phyloP scores from a whole-genome alignment of 2,113 vertebrate species.

The Hypanus sabinus region DNA sequence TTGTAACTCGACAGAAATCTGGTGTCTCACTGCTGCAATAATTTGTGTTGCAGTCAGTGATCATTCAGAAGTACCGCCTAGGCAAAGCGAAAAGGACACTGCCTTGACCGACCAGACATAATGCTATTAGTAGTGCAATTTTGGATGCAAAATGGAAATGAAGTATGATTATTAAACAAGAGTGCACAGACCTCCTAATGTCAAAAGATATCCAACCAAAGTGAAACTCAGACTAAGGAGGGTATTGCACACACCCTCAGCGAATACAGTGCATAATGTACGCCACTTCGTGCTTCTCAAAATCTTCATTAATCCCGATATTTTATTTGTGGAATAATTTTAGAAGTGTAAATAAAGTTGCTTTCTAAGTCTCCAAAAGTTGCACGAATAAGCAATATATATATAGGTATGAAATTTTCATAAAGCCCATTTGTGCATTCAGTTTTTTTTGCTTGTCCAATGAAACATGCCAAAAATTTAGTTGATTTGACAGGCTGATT shows the following conservation, averaged over 20 bases:
- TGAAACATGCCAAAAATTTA: neutral
- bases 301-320: neutral
- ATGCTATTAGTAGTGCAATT: neutral
- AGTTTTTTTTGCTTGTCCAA: neutral
- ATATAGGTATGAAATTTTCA: neutral
- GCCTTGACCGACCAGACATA: neutral
- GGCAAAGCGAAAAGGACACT: conserved; percentile 4
- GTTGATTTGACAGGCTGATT: neutral
- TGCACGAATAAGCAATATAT: neutral
- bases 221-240: neutral
- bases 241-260: neutral
- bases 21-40: neutral
- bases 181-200: neutral
- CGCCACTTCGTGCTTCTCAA: neutral
- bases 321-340: neutral
- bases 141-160: neutral
- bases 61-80: neutral
- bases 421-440: neutral
- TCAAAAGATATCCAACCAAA: neutral
- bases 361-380: neutral
- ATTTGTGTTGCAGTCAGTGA: neutral
- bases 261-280: neutral
- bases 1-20: neutral
- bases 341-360: neutral
- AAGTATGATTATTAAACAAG: neutral